Percentiles rank a stretch among this genome's conserved stretches.
Conservation (phyloP, 2,797 vertebrate genomes). For the Pelobates cultripes region DNA sequence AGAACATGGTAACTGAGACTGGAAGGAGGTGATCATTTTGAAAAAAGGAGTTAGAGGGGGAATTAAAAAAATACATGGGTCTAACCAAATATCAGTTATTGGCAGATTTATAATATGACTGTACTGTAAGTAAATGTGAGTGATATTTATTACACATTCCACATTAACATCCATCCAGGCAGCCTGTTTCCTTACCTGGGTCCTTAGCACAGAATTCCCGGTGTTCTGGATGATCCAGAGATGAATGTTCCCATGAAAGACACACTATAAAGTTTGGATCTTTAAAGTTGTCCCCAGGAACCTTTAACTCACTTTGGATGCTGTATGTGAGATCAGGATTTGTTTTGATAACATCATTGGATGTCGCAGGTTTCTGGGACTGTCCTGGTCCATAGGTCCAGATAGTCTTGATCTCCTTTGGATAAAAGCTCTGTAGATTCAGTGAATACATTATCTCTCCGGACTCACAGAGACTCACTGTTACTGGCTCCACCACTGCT, state of each 20-base stretch:
- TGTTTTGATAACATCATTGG: neutral
- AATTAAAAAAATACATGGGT: too few relatives aligned
- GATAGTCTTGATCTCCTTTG: neutral
- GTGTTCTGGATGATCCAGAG: conserved; percentile 8
- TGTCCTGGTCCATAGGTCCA: neutral
- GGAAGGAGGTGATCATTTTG: too few relatives aligned
- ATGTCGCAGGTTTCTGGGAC: neutral
- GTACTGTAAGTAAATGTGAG: too few relatives aligned
- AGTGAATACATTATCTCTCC: neutral
- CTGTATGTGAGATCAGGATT: neutral
- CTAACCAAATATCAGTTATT: too few relatives aligned
- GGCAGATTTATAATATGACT: too few relatives aligned
- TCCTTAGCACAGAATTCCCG: neutral
- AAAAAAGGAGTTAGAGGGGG: too few relatives aligned
- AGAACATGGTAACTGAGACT: too few relatives aligned
- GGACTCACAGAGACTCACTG: neutral
- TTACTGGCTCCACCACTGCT: neutral
- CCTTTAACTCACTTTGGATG: neutral
- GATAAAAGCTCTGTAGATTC: conserved; percentile 1
- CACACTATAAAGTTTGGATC: neutral
- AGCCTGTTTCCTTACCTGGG: neutral
- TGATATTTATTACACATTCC: too few relatives aligned
- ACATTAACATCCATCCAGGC: too few relatives aligned
- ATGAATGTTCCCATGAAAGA: conserved; percentile 6
- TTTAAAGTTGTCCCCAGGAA: neutral